Evolutionary conservation across 2,797 vertebrate genomes (phyloP).

Genomic region (Sebastes trivittatus): DNA sequence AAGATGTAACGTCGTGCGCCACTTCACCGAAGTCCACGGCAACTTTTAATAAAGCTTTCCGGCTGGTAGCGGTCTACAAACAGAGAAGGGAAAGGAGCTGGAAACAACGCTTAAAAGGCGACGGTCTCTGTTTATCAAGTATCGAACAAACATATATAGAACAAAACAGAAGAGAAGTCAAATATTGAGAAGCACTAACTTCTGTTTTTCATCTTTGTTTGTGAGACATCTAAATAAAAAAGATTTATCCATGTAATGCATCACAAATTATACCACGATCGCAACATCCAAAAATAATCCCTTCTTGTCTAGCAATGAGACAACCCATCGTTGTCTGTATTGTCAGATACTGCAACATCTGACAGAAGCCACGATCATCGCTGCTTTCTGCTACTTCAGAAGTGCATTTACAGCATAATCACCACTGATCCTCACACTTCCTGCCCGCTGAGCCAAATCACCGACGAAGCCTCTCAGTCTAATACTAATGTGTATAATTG

Average conservation of each 20-base stretch:
- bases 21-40: no score
- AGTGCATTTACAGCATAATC: constrained; percentile 31
- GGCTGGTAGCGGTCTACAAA: no score
- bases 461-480: constrained; percentile 21
- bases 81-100: no score
- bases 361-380: background rate
- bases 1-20: no score
- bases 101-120: no score
- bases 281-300: background rate
- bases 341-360: background rate
- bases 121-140: background rate
- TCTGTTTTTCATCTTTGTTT: background rate
- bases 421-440: constrained; percentile 23
- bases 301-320: background rate
- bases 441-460: constrained; percentile 49
- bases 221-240: background rate
- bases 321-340: background rate
- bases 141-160: background rate
- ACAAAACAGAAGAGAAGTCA: background rate
- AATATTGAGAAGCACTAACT: background rate
- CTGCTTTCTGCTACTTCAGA: background rate
- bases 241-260: background rate
- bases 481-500: constrained; percentile 59
- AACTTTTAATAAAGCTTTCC: no score
- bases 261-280: background rate